phyloP scores from a whole-genome alignment of 2,113 vertebrate species.

The Apeltes quadracus region DNA sequence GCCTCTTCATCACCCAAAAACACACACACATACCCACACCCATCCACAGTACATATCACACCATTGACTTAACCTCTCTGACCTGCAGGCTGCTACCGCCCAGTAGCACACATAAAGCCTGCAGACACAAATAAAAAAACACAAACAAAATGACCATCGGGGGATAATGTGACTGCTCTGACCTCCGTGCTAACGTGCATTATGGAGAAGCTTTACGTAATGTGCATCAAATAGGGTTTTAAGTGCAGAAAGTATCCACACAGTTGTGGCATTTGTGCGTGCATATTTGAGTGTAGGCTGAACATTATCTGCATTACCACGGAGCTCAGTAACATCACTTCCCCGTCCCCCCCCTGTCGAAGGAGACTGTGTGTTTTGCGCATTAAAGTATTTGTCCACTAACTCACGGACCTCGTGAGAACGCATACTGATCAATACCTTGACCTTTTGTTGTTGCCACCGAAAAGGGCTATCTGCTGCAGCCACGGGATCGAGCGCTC shows the following conservation, averaged over 20 bases:
- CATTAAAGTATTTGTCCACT: not conserved
- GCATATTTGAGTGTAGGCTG: slow-evolving; percentile 3
- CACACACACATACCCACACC: not conserved
- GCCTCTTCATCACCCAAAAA: slow-evolving; percentile 15
- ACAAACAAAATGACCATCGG: not conserved
- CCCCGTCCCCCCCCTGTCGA: not conserved
- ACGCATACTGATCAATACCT: slow-evolving; percentile 54
- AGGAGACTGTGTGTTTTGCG: not conserved
- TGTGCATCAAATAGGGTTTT: not conserved
- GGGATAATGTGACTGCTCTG: not conserved
- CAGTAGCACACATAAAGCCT: not conserved
- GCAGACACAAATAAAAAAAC: not conserved
- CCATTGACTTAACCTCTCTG: slow-evolving; percentile 1
- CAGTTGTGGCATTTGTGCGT: slow-evolving; percentile 2
- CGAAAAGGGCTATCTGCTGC: slow-evolving; percentile 41
- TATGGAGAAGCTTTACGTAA: slow-evolving; percentile 4
- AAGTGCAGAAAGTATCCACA: not conserved
- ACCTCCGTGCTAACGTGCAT: slow-evolving; percentile 9
- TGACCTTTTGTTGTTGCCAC: slow-evolving; percentile 54
- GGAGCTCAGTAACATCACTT: slow-evolving; percentile 6
- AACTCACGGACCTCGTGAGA: slow-evolving; percentile 19
- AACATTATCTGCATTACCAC: not conserved
- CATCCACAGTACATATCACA: not conserved
- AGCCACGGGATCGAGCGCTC: slow-evolving; percentile 15
- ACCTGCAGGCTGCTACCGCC: not conserved